Conservation (phyloP, 2,113 vertebrate genomes). For the Ceuthmochares aereus region DNA sequence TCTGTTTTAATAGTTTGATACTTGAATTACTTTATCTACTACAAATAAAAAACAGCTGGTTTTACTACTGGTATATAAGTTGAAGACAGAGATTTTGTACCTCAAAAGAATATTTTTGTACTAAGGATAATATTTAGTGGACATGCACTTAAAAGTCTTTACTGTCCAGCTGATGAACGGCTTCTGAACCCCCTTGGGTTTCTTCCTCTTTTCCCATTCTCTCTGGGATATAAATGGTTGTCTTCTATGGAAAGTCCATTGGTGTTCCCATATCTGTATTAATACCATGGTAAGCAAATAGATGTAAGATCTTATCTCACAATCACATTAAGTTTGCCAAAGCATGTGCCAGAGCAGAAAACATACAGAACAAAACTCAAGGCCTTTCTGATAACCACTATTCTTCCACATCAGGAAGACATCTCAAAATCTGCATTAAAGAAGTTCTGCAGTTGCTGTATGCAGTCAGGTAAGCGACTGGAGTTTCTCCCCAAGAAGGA, state of each 20-base stretch:
- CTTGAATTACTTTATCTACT: neutral
- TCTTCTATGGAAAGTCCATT: neutral
- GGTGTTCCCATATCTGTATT: neutral
- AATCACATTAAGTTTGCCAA: neutral
- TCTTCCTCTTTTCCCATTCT: neutral
- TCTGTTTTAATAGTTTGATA: neutral
- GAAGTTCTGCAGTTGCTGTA: neutral
- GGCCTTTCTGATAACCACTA: neutral
- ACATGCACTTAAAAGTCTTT: neutral
- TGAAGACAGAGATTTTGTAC: neutral
- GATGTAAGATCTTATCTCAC: neutral
- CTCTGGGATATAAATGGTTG: neutral
- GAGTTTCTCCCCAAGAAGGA: neutral
- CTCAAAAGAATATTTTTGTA: neutral
- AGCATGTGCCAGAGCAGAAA: fast-evolving
- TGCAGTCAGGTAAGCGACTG: neutral
- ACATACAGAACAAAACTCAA: neutral
- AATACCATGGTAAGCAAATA: neutral
- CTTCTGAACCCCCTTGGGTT: neutral
- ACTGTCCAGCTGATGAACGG: neutral
- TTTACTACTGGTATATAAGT: neutral
- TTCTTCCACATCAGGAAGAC: neutral
- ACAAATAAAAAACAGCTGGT: neutral
- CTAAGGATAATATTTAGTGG: neutral
- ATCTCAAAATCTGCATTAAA: neutral